A percentile compares a stretch with the other conserved stretches of the same genome.
phyloP scores from a whole-genome alignment of 2,888 invertebrate genomes.

The Ferdinandea cuprea region DNA sequence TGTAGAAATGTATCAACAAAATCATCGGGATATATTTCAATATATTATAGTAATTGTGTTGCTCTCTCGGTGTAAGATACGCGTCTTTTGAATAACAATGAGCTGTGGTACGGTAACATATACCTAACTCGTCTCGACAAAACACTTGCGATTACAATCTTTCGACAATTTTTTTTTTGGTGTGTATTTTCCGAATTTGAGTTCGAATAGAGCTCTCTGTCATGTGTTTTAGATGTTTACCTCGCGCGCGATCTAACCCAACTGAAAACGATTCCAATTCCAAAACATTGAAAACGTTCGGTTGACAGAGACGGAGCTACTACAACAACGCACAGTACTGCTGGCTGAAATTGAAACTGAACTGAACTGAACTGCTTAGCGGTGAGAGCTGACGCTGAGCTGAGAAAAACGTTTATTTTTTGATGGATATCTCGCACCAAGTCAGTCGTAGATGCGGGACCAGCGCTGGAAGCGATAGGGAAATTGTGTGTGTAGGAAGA shows the following conservation, averaged over 20 bases:
- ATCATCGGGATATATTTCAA: not conserved
- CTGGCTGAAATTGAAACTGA: conserved; percentile 24
- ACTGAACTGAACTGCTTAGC: conserved; percentile 17
- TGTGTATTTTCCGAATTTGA: conserved; percentile 42
- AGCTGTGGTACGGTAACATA: not conserved
- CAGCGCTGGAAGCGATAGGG: conserved; percentile 61
- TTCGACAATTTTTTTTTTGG: not conserved
- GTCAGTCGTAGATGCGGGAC: conserved; percentile 73
- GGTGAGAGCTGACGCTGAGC: conserved; percentile 38
- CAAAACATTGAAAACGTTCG: not conserved
- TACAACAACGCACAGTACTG: conserved; percentile 34
- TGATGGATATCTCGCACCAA: conserved; percentile 72
- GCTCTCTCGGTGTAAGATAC: conserved; percentile 10
- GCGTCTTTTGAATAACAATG: conserved; percentile 48
- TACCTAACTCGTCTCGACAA: not conserved
- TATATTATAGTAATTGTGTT: conserved; percentile 4
- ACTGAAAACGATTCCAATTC: conserved; percentile 43
- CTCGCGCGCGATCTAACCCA: conserved; percentile 64
- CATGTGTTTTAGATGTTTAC: conserved; percentile 54
- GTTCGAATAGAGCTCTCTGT: conserved; percentile 41
- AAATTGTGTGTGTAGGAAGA: conserved; percentile 65
- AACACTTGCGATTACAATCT: conserved; percentile 18
- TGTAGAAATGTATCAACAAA: conserved; percentile 16
- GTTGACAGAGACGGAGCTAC: conserved; percentile 23
- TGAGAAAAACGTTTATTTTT: conserved; percentile 70